Base-by-base conservation (phyloP, 2,888 invertebrate genomes). In the Piscicola geometra region DNA sequence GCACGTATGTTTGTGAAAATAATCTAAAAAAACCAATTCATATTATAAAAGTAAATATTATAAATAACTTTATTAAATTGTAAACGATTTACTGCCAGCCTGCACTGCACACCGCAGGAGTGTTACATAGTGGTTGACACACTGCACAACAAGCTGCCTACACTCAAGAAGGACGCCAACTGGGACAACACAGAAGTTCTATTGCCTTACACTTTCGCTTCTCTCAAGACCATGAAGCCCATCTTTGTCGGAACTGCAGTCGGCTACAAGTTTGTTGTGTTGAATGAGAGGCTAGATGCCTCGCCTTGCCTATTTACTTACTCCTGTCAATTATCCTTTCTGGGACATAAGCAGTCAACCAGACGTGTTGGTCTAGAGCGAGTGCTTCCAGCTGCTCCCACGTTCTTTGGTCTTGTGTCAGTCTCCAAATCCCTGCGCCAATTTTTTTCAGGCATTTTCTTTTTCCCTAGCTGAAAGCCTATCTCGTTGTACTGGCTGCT, bases 161-260 rank as follows among this genome's bases (percentile, higher is more conserved):
- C 60, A 25, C 36, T 30, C 28, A 1, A 15, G n/a, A 18, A 73
- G 15, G 73, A 73, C 56, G 21, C n/a, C n/a, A 60, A 30, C 28
- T 73, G 73, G 73, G 33, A 73, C 41, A 60, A 60, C 21, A 12
- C 60, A 18, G 60, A 35, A 15, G 64, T 73, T 32, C n/a, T 56
- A 3, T 50, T 73, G 5, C 73, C 73, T 1, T 73, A 73, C 36
- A 73, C 73, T 25, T n/a, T 30, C 21, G 32, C 41, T 15, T 60
- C 73, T 25, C 35, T 73, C 9, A 56, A 35, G 25, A 64, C 73
- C 21, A 60, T 73, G 36, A 73, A 60, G 25, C 18, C 52, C n/a
- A 56, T 73, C 36, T 64, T 60, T 56, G 33, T n/a, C 33, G 73
- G 73, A 12, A 60, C 73, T 64, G 71, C 71, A n/a, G 2, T 35